Conservation (phyloP, 1,140 invertebrate species). For the Tetramorium parvispinum region DNA sequence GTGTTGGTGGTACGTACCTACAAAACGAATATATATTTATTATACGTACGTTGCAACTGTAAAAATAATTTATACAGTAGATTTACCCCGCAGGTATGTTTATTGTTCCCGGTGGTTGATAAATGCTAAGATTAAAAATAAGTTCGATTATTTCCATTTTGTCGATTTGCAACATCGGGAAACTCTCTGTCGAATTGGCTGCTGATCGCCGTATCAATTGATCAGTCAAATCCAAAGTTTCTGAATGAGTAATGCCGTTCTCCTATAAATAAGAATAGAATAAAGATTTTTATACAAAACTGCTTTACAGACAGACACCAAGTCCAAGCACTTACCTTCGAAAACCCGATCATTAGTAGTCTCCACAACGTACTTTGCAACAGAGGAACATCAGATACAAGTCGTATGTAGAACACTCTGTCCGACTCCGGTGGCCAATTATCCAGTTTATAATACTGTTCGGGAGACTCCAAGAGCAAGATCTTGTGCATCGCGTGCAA, state of each 20-base stretch:
- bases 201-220: conserved; percentile 94
- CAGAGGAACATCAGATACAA: conserved; percentile 95
- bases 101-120: conserved; percentile 97
- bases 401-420: conserved; percentile 90
- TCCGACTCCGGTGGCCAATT: conserved; percentile 97
- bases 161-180: conserved; percentile 90
- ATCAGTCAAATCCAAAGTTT: conserved; percentile 94
- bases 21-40: conserved; percentile 42
- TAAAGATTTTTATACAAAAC: conserved; percentile 3
- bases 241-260: conserved; percentile 91
- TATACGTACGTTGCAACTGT: too few relatives aligned
- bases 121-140: conserved; percentile 95
- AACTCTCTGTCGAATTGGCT: conserved; percentile 89
- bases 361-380: conserved; percentile 93
- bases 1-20: conserved; percentile 93
- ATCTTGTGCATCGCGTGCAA: conserved; percentile 94
- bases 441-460: conserved; percentile 96
- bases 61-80: conserved; percentile 41
- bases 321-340: conserved; percentile 86
- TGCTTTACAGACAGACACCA: neutral
- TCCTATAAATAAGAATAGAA: conserved; percentile 86
- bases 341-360: conserved; percentile 93
- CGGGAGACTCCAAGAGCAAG: conserved; percentile 93
- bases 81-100: conserved; percentile 91
- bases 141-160: conserved; percentile 95